Evolutionary conservation across 2,113 vertebrate species (phyloP).

Genomic region (Merops nubicus): DNA sequence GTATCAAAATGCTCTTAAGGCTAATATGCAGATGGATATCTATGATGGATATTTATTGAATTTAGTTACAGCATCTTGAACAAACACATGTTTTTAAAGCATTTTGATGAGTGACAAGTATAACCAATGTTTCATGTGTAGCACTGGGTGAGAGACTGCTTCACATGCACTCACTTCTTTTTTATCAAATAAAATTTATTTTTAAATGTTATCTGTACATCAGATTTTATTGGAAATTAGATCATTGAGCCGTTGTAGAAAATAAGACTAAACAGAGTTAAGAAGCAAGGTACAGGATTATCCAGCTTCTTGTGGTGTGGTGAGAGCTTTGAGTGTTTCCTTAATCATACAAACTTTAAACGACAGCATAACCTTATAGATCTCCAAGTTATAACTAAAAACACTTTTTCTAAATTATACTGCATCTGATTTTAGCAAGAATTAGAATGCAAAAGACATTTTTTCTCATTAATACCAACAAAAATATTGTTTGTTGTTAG

Average conservation of each 20-base stretch:
- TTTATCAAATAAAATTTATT: background rate
- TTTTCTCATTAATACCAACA: background rate
- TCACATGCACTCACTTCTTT: background rate
- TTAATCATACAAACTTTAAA: background rate
- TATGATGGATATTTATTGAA: background rate
- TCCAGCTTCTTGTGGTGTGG: background rate
- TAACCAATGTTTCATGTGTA: background rate
- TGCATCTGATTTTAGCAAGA: background rate
- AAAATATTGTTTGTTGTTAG: background rate
- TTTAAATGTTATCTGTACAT: background rate
- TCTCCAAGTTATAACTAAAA: background rate
- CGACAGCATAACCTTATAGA: background rate
- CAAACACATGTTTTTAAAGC: background rate
- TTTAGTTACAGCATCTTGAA: background rate
- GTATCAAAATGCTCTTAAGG: background rate
- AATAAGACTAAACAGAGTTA: background rate
- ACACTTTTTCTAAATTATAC: background rate
- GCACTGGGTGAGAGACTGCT: background rate
- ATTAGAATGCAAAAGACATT: background rate
- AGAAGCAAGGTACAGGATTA: background rate
- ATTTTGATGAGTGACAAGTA: background rate
- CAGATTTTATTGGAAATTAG: background rate
- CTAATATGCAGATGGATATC: background rate
- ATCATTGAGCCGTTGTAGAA: background rate
- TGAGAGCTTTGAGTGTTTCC: background rate